Evolutionary conservation across 2,113 vertebrate genomes (phyloP), one percentile per base, ranked within the genome.

Genomic region (Pontoporia blainvillei): DNA sequence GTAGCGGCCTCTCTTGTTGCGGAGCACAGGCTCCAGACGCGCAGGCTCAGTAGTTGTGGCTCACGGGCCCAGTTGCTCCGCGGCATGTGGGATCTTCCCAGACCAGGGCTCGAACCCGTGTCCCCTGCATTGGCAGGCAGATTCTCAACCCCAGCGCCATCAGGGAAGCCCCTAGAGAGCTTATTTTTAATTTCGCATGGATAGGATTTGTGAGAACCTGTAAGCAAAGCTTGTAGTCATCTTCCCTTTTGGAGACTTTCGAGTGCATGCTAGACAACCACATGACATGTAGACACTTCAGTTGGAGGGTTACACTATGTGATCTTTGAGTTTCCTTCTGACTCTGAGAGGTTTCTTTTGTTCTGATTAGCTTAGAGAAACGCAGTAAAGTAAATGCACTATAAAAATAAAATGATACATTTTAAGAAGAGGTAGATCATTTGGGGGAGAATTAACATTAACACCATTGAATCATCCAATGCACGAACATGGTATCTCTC

Each of bases 281-380:
- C 8, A 23, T 84, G 18, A 82, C 20, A 41, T 6, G 20, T 73
- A 71, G 66, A 69, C 8, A 15, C 39, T 87, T 91, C 31, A 73
- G 20, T 72, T 87, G 41, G 54, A 12, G 87, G 21, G 9, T 95
- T 94, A 67, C 83, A 71, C 10, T 92, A 1, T 88, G 25, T 94
- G 20, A 81, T 17, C 41, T 95, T 61, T 49, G 72, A 75, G 27
- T 89, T 96, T 97, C n/a, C 52, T 87, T 93, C 78, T 95, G 72
- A 54, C 25, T 76, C 61, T 69, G 25, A 84, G 62, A 79, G 27
- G 13, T 61, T 6, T 44, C 2, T 82, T 23, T 72, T 82, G 91
- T 79, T 75, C 67, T 79, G 69, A 41, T 88, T 92, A 49, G 27
- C 57, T 36, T 84, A 90, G n/a, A 12, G 46, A 95, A 90, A 73